Evolutionary conservation across 2,888 invertebrate genomes (phyloP).

Genomic region (Microctonus hyperodae): DNA sequence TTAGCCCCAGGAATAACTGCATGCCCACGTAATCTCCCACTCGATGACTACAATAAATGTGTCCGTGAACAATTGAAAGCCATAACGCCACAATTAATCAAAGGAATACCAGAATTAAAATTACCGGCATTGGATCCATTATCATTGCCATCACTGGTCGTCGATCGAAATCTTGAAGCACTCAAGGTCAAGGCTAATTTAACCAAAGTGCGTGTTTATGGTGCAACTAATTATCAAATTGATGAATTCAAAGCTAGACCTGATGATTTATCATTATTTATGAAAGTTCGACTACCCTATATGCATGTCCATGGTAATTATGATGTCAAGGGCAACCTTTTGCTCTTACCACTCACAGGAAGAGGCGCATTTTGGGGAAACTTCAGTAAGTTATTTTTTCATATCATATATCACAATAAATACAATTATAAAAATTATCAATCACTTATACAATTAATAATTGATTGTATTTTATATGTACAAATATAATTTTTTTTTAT

Average conservation of each 20-base stretch:
- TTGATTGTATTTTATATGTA: neutral
- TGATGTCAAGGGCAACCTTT: slow-evolving; percentile 65
- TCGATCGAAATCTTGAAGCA: slow-evolving; percentile 76
- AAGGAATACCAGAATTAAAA: slow-evolving; percentile 74
- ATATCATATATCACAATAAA: neutral
- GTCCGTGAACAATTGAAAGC: slow-evolving; percentile 70
- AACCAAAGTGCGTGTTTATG: slow-evolving; percentile 72
- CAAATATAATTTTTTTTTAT: slow-evolving; percentile 34
- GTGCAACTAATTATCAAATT: slow-evolving; percentile 72
- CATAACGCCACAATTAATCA: slow-evolving; percentile 67
- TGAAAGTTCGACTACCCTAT: slow-evolving; percentile 64
- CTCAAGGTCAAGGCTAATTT: slow-evolving; percentile 75
- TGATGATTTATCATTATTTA: slow-evolving; percentile 61
- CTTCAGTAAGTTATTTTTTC: slow-evolving; percentile 64
- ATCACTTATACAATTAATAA: slow-evolving; percentile 5
- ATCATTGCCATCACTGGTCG: slow-evolving; percentile 72
- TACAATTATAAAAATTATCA: neutral
- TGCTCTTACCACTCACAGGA: slow-evolving; percentile 65
- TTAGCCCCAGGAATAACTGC: slow-evolving; percentile 54
- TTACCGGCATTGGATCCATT: slow-evolving; percentile 79
- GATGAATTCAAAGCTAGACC: slow-evolving; percentile 65
- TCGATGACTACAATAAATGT: slow-evolving; percentile 64
- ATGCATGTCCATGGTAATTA: slow-evolving; percentile 65
- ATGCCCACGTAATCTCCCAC: slow-evolving; percentile 47
- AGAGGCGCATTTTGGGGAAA: slow-evolving; percentile 67